phyloP scores from a whole-genome alignment of 2,797 vertebrate genomes.

The Uromys caudimaculatus region DNA sequence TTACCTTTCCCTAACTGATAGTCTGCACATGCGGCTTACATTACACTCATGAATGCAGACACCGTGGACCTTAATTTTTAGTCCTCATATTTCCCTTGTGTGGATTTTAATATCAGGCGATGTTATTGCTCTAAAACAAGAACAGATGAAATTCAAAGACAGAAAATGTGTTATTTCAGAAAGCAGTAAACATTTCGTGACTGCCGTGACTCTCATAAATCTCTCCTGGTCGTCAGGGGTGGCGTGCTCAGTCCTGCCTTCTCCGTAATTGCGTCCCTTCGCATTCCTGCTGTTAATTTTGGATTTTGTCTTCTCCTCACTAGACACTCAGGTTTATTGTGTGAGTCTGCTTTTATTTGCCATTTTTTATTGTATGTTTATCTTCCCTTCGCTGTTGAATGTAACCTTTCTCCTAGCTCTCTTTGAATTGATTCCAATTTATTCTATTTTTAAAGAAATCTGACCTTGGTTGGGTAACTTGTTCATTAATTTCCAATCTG shows the following conservation, averaged over 20 bases:
- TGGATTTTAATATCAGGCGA: slow-evolving; percentile 13
- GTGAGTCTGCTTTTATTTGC: not conserved
- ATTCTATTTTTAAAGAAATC: not conserved
- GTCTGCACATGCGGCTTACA: not conserved
- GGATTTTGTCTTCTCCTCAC: not conserved
- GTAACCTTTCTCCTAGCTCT: not conserved
- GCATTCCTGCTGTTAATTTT: not conserved
- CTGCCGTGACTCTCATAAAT: not conserved
- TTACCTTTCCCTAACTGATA: not conserved
- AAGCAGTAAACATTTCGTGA: slow-evolving; percentile 23
- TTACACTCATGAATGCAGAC: not conserved
- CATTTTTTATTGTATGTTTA: not conserved
- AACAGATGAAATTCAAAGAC: not conserved
- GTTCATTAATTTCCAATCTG: slow-evolving; percentile 12
- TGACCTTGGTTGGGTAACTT: not conserved
- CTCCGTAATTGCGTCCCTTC: not conserved
- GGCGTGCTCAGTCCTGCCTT: not conserved
- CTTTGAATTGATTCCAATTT: not conserved
- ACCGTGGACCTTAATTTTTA: not conserved
- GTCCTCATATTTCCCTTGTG: not conserved
- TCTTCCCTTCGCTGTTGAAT: not conserved
- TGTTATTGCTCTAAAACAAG: not conserved
- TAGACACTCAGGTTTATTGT: not conserved
- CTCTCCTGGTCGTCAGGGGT: not conserved
- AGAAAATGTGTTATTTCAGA: slow-evolving; percentile 7